These are phyloP conservation scores for Leuciscus idus DNA, from an alignment of 2,113 vertebrate genomes.

Conservation along the genomic window DNA sequence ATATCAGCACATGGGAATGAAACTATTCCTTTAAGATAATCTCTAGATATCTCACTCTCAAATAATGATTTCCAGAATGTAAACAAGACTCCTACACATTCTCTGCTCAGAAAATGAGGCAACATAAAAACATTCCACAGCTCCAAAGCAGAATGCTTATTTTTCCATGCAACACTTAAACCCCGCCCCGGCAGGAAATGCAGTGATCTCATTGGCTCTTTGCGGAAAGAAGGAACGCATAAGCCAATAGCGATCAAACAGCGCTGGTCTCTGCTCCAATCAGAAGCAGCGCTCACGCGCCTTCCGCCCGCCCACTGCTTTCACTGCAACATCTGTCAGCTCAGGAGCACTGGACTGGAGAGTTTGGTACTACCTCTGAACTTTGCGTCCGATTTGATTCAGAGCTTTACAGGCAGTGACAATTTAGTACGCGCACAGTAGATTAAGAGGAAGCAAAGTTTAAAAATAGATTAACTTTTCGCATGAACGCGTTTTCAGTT, in stretches of 20 bases:
- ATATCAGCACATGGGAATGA: not conserved
- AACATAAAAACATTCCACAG: conserved; percentile 14
- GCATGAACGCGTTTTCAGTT: conserved; percentile 24
- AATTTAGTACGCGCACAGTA: not conserved
- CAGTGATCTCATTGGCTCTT: conserved; percentile 4
- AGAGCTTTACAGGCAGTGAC: not conserved
- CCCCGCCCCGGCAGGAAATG: not conserved
- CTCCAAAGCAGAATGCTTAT: not conserved
- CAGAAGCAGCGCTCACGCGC: not conserved
- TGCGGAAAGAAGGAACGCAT: not conserved
- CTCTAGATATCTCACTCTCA: not conserved
- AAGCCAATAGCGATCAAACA: not conserved
- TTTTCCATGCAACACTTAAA: not conserved
- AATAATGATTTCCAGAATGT: not conserved
- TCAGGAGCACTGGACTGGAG: not conserved
- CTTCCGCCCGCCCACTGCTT: not conserved
- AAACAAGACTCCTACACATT: not conserved
- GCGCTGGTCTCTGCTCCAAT: not conserved
- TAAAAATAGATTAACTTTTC: not conserved
- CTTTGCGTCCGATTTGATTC: not conserved
- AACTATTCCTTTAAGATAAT: not conserved
- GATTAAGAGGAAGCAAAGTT: not conserved
- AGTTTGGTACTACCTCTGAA: not conserved
- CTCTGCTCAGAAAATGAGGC: not conserved
- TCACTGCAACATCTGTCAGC: not conserved